Evolutionary conservation across 2,797 vertebrate species (phyloP).

Genomic region (Phalanger gymnotis): DNA sequence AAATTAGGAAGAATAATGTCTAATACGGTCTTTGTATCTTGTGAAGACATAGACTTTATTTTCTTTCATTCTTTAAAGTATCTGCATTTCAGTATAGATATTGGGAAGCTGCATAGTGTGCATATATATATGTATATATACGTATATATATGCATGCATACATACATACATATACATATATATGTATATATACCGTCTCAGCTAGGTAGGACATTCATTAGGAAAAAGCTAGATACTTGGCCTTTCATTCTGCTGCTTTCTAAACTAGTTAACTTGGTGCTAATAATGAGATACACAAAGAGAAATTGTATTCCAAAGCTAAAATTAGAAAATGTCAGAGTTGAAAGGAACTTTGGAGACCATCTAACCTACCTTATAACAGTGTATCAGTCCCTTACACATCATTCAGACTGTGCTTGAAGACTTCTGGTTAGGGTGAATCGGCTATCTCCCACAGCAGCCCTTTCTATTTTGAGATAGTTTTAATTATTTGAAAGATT

Average conservation of each 20-base stretch:
- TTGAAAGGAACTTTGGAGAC: background rate
- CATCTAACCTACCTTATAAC: background rate
- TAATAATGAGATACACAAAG: background rate
- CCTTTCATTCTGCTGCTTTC: slow-evolving; percentile 27
- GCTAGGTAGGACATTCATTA: slow-evolving; percentile 10
- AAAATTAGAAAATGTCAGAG: background rate
- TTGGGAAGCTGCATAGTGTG: background rate
- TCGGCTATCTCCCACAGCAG: background rate
- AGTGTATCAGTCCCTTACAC: background rate
- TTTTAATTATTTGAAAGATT: background rate
- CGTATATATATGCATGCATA: no score
- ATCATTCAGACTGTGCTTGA: background rate
- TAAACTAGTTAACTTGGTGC: slow-evolving; percentile 5
- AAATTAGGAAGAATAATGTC: slow-evolving; percentile 15
- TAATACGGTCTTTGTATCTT: background rate
- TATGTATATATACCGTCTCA: background rate
- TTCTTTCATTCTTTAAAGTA: slow-evolving; percentile 42
- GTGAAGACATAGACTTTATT: slow-evolving; percentile 18
- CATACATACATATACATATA: background rate
- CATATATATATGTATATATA: background rate
- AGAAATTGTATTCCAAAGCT: background rate
- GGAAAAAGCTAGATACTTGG: slow-evolving; percentile 22
- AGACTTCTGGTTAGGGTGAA: background rate
- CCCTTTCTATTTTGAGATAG: background rate
- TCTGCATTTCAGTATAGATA: slow-evolving; percentile 27